Evolutionary conservation across 2,113 vertebrate genomes (phyloP).

Genomic region (Pseudopipra pipra): DNA sequence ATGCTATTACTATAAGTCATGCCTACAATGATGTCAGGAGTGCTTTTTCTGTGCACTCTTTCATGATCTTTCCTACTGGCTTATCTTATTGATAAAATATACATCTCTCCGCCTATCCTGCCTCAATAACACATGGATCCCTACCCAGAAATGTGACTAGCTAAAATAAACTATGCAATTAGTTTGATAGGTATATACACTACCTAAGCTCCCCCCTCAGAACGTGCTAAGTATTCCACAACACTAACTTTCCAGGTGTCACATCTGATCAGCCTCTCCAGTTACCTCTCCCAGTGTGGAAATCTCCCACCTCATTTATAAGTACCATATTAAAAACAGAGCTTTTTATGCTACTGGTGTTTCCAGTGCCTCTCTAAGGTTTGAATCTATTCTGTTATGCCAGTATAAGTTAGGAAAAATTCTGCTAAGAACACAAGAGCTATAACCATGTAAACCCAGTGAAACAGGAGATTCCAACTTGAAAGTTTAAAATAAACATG

Average conservation of each 20-base stretch:
- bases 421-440: not conserved
- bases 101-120: not conserved
- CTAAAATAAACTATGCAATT: constrained; percentile 13
- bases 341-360: not conserved
- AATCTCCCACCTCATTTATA: constrained; percentile 13
- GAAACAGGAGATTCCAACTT: constrained; percentile 3
- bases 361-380: not conserved
- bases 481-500: constrained; percentile 18
- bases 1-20: not conserved
- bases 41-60: not conserved
- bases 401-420: not conserved
- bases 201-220: not conserved
- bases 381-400: not conserved
- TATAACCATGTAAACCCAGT: not conserved
- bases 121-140: not conserved
- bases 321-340: constrained; percentile 23
- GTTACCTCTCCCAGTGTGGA: not conserved
- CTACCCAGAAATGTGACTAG: not conserved
- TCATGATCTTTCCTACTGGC: not conserved
- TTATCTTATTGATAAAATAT: not conserved
- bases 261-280: not conserved
- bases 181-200: not conserved
- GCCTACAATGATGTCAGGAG: not conserved
- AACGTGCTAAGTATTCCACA: not conserved
- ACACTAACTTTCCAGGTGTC: constrained; percentile 18